phyloP scores from a whole-genome alignment of 2,797 vertebrate species.

The Poecilia velifera region DNA sequence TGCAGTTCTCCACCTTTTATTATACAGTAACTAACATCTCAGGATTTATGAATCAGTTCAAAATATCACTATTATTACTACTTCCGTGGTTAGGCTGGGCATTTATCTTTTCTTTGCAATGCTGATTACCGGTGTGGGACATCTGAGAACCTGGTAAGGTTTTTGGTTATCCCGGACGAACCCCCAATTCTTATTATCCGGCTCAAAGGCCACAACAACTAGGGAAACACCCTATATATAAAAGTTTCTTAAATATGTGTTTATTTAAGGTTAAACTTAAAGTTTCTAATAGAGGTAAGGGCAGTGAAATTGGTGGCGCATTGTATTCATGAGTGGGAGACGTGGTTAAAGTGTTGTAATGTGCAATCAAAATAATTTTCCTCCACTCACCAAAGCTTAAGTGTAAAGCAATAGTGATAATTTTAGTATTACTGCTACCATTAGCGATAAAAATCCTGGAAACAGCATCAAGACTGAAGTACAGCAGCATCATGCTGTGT shows the following conservation, averaged over 20 bases:
- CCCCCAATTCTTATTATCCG: not conserved
- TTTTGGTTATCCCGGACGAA: not conserved
- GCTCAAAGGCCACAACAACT: not conserved
- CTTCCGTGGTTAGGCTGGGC: not conserved
- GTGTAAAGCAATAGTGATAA: not conserved
- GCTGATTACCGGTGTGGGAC: not conserved
- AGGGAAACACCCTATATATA: not conserved
- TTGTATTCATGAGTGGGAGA: not conserved
- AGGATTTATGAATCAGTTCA: not conserved
- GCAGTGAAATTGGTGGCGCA: not conserved
- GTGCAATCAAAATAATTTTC: not conserved
- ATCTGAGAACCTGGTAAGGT: not conserved
- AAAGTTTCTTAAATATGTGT: not conserved
- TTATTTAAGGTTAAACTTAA: not conserved
- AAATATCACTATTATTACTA: not conserved
- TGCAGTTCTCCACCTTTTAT: not conserved
- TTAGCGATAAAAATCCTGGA: not conserved
- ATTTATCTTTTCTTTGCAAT: not conserved
- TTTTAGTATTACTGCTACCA: not conserved
- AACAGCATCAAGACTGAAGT: not conserved
- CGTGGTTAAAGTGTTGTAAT: not conserved
- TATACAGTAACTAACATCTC: not conserved
- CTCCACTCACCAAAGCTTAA: not conserved
- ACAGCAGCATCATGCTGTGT: not conserved
- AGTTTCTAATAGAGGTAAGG: not conserved